Base-by-base conservation (phyloP, 2,113 vertebrate genomes). In the Perca schrenkii region DNA sequence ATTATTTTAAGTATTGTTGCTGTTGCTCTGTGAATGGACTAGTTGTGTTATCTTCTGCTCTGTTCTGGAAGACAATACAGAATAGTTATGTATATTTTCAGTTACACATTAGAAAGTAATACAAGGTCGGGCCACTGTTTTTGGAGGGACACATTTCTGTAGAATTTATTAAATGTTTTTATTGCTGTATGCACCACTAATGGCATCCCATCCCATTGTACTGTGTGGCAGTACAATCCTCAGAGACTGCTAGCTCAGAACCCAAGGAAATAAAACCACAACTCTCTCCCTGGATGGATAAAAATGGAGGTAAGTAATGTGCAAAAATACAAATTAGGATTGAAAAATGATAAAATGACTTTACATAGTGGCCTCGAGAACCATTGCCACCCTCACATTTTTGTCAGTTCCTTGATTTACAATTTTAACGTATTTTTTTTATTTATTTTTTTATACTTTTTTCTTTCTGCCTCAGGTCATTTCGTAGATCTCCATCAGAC, bases 401-500 rank as follows among this genome's bases (percentile, higher is more conserved):
- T 8, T 8, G 36, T 40, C 36, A 40, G 8, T 31, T 68, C 16
- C n/a, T 49, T 16, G n/a, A 16, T 16, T 28, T 12, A 14, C 2
- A 11, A 49, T 49, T 25, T 50, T 10, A 28, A 66, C 8, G 19
- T 47, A 16, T 28, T 28, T 50, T 50, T 1, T 4, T 53, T 50
- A 28, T 28, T 28, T 28, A 28, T 28, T 28, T 28, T 28, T 28
- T 28, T 28, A 28, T 61, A 7, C 21, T 17, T 34, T 52, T 19
- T n/a, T 61, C 17, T 13, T 19, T 11, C 54, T n/a, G 25, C 58
- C 1, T 22, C 71, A 43, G 60, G 31, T 40, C 31, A 65, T 56
- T 76, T 76, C 0, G 17, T 65, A 12, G 74, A 56, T 56, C 61
- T 11, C 17, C 49, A 84, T 80, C 34, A 2, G 36, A 56, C 14